Evolutionary conservation across 2,797 vertebrate species (phyloP).

Genomic region (Vespertilio murinus): DNA sequence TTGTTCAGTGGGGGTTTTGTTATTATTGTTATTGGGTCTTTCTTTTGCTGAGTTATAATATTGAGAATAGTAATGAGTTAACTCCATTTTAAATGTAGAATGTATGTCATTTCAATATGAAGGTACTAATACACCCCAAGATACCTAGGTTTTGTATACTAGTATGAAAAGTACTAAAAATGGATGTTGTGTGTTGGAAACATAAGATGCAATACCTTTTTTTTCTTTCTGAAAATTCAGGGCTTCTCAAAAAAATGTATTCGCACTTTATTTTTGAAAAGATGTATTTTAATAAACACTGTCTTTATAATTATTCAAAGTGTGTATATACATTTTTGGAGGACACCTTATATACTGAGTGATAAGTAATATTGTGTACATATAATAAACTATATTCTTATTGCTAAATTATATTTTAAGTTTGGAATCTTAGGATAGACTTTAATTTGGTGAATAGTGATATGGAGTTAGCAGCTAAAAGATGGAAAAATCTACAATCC

Average conservation of each 20-base stretch:
- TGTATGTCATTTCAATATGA: background rate
- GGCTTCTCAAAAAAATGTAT: background rate
- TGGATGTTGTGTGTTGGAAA: background rate
- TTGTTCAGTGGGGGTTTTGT: background rate
- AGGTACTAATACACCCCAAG: background rate
- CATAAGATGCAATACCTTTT: background rate
- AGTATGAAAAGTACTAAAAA: constrained; percentile 21
- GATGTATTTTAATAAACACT: no score
- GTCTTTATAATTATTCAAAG: no score
- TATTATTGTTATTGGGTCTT: background rate
- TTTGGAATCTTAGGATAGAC: background rate
- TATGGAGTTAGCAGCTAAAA: background rate
- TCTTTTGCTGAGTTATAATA: background rate
- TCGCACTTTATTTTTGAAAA: no score
- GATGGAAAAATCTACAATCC: background rate
- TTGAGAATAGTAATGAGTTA: constrained; percentile 48
- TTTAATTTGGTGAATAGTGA: constrained; percentile 8
- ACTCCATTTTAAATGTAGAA: constrained; percentile 37
- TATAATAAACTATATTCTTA: background rate
- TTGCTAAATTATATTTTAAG: constrained; percentile 16
- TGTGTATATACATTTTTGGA: background rate
- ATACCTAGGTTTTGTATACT: constrained; percentile 2
- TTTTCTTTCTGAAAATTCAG: background rate
- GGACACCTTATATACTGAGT: background rate
- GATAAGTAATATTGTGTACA: background rate